Conservation (phyloP, 2,797 vertebrate genomes). For the Lemur catta region DNA sequence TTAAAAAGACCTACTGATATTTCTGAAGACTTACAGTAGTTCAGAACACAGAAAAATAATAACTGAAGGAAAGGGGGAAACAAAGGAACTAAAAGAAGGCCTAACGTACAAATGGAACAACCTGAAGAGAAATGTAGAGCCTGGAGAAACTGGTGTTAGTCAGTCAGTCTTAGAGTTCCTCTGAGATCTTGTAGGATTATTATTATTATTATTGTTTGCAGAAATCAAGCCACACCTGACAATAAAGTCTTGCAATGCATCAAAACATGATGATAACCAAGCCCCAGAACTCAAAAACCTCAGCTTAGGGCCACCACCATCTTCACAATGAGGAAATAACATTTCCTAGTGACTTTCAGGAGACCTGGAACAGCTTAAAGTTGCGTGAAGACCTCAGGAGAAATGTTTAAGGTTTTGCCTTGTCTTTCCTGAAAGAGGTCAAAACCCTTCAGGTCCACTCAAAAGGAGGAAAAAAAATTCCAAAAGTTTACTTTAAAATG, state of each 20-base stretch:
- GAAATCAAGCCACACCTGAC: constrained; percentile 69
- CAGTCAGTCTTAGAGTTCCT: constrained; percentile 70
- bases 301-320: constrained; percentile 74
- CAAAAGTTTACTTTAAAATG: constrained; percentile 82
- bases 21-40: constrained; percentile 69
- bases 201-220: constrained; percentile 27
- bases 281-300: constrained; percentile 78
- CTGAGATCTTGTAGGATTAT: constrained; percentile 71
- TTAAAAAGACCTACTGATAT: constrained; percentile 70
- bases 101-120: constrained; percentile 57
- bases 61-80: constrained; percentile 63
- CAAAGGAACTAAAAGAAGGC: constrained; percentile 72
- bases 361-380: constrained; percentile 77
- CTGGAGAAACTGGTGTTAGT: constrained; percentile 58
- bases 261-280: constrained; percentile 76
- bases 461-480: constrained; percentile 69
- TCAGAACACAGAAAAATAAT: constrained; percentile 58
- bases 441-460: constrained; percentile 83
- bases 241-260: constrained; percentile 75
- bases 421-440: constrained; percentile 78
- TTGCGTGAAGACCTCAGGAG: constrained; percentile 77
- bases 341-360: constrained; percentile 80
- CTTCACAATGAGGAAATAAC: constrained; percentile 75
- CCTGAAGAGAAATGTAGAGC: constrained; percentile 64
- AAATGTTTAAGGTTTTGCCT: constrained; percentile 72